Percentiles rank a stretch among this genome's conserved stretches.
phyloP scores from a whole-genome alignment of 92 coral and sea anemone species.

The Pocillopora grandis region DNA sequence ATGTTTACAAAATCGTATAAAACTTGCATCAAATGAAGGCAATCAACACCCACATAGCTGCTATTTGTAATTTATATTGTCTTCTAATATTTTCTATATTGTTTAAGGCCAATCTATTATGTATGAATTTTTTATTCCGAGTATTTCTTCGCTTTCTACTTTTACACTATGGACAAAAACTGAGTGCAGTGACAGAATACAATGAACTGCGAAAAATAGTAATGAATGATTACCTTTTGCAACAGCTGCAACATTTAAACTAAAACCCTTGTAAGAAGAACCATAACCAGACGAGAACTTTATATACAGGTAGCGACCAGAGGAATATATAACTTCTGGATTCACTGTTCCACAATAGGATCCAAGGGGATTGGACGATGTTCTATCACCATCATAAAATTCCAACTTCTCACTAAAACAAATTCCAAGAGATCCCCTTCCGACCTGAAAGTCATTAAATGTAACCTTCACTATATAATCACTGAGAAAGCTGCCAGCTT shows the following conservation, averaged over 20 bases:
- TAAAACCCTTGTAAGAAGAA: background rate
- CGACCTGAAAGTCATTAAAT: background rate
- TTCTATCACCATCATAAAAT: background rate
- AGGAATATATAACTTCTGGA: constrained; percentile 16
- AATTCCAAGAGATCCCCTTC: background rate
- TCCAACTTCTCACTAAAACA: background rate
- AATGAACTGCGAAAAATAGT: background rate
- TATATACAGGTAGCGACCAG: background rate
- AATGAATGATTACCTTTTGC: background rate
- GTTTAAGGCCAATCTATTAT: too few species aligned
- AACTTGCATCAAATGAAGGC: too few species aligned
- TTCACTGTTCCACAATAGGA: background rate
- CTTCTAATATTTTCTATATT: too few species aligned
- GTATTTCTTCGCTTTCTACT: too few species aligned
- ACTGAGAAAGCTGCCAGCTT: background rate
- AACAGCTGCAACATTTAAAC: constrained; percentile 3
- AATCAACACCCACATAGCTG: too few species aligned
- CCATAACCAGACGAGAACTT: background rate
- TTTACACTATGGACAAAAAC: too few species aligned
- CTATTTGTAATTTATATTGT: too few species aligned
- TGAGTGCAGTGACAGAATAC: background rate
- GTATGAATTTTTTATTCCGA: too few species aligned
- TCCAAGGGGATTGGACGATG: background rate
- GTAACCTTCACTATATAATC: background rate
- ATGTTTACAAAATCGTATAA: too few species aligned